Base-by-base conservation (phyloP, 2,888 invertebrate genomes). In the Andrena hattorfiana region DNA sequence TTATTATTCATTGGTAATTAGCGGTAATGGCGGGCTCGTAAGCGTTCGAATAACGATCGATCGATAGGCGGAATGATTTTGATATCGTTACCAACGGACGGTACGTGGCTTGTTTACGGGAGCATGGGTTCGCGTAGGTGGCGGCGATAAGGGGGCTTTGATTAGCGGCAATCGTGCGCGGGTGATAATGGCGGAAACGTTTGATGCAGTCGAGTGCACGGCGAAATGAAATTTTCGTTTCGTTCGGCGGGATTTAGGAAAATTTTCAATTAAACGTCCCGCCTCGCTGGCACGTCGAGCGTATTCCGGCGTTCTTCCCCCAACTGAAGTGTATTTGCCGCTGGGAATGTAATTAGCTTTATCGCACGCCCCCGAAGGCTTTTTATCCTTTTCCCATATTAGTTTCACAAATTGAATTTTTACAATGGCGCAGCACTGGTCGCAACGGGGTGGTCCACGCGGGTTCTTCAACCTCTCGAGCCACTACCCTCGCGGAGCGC, bases 401-500 rank as follows among this genome's bases (percentile, higher is more conserved):
- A 42, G 42, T 42, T 42, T 16, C 42, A 13, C 42, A 42, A 13
- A 42, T 42, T 42, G 42, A 42, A 42, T 13, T 42, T 13, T 42
- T 13, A 1, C 13, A 13, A 42, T 72, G 79, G 76, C 77, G 78
- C 81, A 70, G 77, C 60, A 48, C 73, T 71, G 35, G 69, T 54
- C 67, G 56, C 60, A 64, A 8, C 77, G 64, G 66, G 60, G 71
- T 68, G 77, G 59, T 48, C 64, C 63, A 20, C 63, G 48, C 56
- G 81, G 81, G 84, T 89, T 78, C 75, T 89, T 86, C 85, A 85
- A 89, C 89, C 89, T 82, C 83, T 81, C 71, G 77, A 83, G 81
- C 81, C 83, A 79, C 85, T 82, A 81, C 81, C 84, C 81, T 73
- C 62, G n/a, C 63, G 62, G 64, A 35, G 42, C 62, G 48, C 60